Evolutionary conservation across 2,113 vertebrate species (phyloP), one percentile per base, ranked within the genome.

Genomic region (Nicator chloris): DNA sequence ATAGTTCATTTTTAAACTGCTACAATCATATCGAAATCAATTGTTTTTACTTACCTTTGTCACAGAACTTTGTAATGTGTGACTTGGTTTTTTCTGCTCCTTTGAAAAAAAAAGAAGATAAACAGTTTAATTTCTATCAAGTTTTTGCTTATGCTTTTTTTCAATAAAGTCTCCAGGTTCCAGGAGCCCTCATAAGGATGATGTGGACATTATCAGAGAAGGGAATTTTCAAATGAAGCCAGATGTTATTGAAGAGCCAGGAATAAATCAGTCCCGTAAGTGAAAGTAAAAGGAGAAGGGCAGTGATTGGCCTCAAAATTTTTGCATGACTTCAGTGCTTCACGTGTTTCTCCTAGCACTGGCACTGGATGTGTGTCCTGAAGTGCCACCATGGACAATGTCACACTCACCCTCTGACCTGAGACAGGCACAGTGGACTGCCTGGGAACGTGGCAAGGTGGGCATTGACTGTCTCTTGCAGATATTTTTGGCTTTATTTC

Each of bases 381-480:
- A 86, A 50, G 22, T 69, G 71, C 57, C 92, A 35, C 70, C 21
- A 1, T 11, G 78, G 94, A 28, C 65, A 10, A 1, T 6, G 51
- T 50, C 75, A 61, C 65, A 20, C 75, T 91, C 60, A 45, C 54
- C 77, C 49, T 60, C 64, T 64, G 86, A 90, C 54, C 87, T 69
- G 81, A 80, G 90, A 19, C 90, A 72, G 47, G 70, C 10, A 10
- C 91, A 57, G 21, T 60, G 91, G 92, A 31, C 88, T 90, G 63
- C 95, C 6, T 69, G 90, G 94, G 49, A 96, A n/a, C 80, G 77
- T 80, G 95, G 33, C 73, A 92, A 97, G 97, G 96, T 98, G 79
- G 9, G 65, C 57, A 57, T 0, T 64, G 11, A 40, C 37, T 37
- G 22, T 24, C 33, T 45, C 10, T 17, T 82, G 53, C 22, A 31